Percentiles rank a stretch among this genome's conserved stretches.
phyloP scores from a whole-genome alignment of 1,140 invertebrate species.

The Ephestia elutella region DNA sequence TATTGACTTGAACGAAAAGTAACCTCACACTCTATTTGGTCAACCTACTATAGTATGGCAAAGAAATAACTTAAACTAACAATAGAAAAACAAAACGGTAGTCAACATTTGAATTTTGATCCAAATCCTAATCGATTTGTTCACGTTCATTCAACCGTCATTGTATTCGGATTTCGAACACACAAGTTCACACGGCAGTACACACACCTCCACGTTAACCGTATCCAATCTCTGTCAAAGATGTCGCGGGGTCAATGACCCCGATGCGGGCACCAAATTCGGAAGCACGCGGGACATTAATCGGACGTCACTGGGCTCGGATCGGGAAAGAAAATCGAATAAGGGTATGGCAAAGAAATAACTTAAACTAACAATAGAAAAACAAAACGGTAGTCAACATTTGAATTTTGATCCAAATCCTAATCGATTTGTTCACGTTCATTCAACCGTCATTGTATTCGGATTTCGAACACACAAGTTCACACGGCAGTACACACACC shows the following conservation, averaged over 20 bases:
- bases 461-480: not conserved
- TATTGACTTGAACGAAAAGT: no score
- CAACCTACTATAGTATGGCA: no score
- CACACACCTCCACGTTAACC: not conserved
- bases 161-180: no score
- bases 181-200: not conserved
- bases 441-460: slow-evolving; percentile 2
- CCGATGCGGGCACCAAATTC: not conserved
- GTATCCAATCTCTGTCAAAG: slow-evolving; percentile 1
- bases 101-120: not conserved
- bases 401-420: not conserved
- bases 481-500: not conserved
- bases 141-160: slow-evolving; percentile 1
- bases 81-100: not conserved
- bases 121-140: not conserved
- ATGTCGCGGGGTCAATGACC: not conserved
- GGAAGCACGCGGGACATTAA: not conserved
- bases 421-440: not conserved
- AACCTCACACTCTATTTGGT: no score
- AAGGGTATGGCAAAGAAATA: no score
- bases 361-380: not conserved
- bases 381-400: not conserved
- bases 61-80: no score
- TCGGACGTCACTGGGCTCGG: not conserved
- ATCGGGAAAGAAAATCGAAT: not conserved